Evolutionary conservation across 1,140 invertebrate genomes (phyloP).

Genomic region (Tyrophagus putrescentiae): DNA sequence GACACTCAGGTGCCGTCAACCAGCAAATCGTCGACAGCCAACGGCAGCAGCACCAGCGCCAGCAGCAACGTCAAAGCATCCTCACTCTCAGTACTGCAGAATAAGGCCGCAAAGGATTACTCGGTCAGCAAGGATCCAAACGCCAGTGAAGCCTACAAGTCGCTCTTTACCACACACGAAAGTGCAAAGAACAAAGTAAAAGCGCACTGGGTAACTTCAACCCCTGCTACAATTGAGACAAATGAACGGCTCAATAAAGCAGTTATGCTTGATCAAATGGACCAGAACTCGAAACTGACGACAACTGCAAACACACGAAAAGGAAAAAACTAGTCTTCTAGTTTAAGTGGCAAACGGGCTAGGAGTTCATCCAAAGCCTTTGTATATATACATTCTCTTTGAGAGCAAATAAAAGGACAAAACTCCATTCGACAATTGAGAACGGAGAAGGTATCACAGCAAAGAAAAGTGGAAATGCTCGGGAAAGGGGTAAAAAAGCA

Average conservation of each 20-base stretch:
- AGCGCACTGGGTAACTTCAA: constrained; percentile 97
- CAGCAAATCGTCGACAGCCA: background rate
- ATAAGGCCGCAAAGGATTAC: constrained; percentile 39
- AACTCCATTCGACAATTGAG: too few relatives aligned
- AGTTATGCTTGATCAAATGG: background rate
- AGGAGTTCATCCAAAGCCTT: too few relatives aligned
- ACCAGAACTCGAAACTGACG: background rate
- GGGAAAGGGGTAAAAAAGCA: too few relatives aligned
- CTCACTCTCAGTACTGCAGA: constrained; percentile 21
- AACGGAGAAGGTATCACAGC: too few relatives aligned
- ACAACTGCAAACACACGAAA: background rate
- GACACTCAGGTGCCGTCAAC: background rate
- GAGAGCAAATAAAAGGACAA: too few relatives aligned
- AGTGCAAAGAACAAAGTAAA: constrained; percentile 65
- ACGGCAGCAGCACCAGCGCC: constrained; percentile 10
- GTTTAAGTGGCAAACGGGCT: too few relatives aligned
- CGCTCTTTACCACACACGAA: constrained; percentile 77
- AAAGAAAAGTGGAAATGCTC: too few relatives aligned
- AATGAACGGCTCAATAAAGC: background rate
- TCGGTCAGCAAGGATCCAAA: constrained; percentile 82
- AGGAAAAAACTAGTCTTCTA: background rate
- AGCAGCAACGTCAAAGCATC: background rate
- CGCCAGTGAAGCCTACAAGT: constrained; percentile 78
- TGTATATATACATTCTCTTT: too few relatives aligned
- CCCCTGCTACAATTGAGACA: constrained; percentile 55